phyloP scores from a whole-genome alignment of 2,797 vertebrate genomes.

The Phrynocephalus guinanensis region DNA sequence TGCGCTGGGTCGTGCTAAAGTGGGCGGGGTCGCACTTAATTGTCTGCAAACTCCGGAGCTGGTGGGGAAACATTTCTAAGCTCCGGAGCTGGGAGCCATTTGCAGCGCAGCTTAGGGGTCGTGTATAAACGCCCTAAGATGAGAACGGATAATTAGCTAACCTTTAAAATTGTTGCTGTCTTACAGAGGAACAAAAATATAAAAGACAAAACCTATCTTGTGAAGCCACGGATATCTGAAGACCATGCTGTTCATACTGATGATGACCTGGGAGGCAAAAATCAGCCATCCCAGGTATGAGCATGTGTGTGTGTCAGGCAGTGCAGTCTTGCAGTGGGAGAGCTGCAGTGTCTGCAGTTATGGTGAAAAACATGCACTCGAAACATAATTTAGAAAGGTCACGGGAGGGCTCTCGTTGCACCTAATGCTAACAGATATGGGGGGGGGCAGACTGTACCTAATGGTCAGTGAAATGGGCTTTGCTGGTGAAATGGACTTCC shows the following conservation, averaged over 20 bases:
- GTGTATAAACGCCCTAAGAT: too few species aligned
- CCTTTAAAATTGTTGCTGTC: constrained; percentile 1
- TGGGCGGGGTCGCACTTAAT: too few species aligned
- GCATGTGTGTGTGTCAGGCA: neutral
- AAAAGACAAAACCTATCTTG: constrained; percentile 78
- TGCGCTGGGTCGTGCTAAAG: too few species aligned
- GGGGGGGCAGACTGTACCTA: neutral
- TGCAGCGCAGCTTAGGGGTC: too few species aligned
- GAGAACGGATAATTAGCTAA: neutral
- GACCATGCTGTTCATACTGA: constrained; percentile 25
- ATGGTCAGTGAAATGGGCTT: neutral
- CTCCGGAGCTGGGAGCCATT: too few species aligned
- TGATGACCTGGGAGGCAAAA: constrained; percentile 30
- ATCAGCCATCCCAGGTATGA: constrained; percentile 63
- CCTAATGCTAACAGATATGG: neutral
- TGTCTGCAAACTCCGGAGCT: too few species aligned
- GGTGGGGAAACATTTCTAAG: too few species aligned
- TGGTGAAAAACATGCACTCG: neutral
- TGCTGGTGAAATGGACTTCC: neutral
- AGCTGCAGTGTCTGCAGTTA: neutral
- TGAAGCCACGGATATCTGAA: constrained; percentile 71
- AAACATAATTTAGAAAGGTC: neutral
- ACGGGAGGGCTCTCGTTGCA: neutral
- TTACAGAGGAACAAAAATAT: constrained; percentile 69
- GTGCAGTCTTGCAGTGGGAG: neutral